These are phyloP conservation scores for Ypsolopha sequella DNA, from an alignment of 2,888 invertebrate species.

Conservation along the genomic window DNA sequence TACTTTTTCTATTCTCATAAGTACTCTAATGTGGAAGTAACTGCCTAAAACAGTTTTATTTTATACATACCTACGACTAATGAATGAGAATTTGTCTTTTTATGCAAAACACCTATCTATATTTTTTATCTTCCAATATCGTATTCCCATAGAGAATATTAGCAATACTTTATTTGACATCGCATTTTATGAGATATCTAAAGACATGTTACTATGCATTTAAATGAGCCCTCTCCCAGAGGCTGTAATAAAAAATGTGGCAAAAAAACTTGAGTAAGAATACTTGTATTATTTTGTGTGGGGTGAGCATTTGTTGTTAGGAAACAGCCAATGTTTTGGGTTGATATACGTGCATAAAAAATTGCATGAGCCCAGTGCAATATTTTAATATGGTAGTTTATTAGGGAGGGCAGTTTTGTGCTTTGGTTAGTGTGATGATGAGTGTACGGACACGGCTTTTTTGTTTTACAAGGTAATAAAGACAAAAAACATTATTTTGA, in stretches of 20 bases:
- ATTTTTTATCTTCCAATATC: too few species aligned
- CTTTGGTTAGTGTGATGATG: slow-evolving; percentile 9
- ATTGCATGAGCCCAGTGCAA: slow-evolving; percentile 60
- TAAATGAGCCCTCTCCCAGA: slow-evolving; percentile 38
- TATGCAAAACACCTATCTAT: too few species aligned
- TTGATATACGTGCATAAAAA: slow-evolving; percentile 45
- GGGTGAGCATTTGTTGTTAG: slow-evolving; percentile 41
- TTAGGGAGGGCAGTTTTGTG: slow-evolving; percentile 49
- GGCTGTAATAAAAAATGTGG: slow-evolving; percentile 1
- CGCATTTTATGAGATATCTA: slow-evolving; percentile 8
- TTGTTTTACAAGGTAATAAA: background rate
- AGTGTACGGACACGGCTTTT: too few species aligned
- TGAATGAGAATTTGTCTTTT: too few species aligned
- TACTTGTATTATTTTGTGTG: slow-evolving; percentile 60
- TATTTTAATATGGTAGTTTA: slow-evolving; percentile 68
- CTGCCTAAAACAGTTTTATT: too few species aligned
- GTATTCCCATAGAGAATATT: too few species aligned
- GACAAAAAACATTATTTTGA: background rate
- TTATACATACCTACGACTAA: too few species aligned
- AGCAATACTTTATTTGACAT: too few species aligned
- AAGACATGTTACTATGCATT: slow-evolving; percentile 24
- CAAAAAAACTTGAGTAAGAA: slow-evolving; percentile 56
- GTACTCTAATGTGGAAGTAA: too few species aligned
- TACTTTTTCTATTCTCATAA: too few species aligned
- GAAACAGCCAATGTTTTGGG: slow-evolving; percentile 61